Conservation (phyloP, 2,888 invertebrate species). For the Caenorhabditis panamensis region DNA sequence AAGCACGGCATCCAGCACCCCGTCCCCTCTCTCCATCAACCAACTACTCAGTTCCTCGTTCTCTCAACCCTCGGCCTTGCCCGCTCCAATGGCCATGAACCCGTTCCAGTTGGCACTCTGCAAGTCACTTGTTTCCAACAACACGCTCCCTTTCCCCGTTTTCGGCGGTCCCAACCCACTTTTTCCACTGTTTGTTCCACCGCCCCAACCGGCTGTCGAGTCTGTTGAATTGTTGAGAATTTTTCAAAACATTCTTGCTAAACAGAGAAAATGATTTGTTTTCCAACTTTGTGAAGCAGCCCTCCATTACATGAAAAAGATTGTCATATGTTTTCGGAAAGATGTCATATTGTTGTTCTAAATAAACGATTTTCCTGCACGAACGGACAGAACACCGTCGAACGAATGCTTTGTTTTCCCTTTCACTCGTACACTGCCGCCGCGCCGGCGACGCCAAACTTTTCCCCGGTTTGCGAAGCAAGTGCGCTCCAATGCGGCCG, state of each 20-base stretch:
- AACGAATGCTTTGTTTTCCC: neutral
- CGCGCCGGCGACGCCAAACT: neutral
- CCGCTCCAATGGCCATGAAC: conserved; percentile 23
- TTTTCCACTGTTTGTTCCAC: conserved; percentile 45
- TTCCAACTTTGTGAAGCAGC: too few species aligned
- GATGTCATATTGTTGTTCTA: conserved; percentile 27
- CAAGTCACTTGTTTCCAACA: conserved; percentile 34
- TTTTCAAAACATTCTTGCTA: conserved; percentile 34
- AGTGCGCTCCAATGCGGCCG: conserved; percentile 33
- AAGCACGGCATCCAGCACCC: conserved; percentile 11
- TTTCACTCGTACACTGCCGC: neutral
- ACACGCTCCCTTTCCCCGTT: conserved; percentile 20
- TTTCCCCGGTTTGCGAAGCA: neutral
- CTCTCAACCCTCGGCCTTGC: conserved; percentile 2
- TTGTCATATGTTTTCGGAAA: too few species aligned
- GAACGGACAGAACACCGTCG: neutral
- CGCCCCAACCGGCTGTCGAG: conserved; percentile 29
- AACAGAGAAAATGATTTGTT: conserved; percentile 42
- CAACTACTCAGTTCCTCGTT: conserved; percentile 45
- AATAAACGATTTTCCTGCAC: neutral
- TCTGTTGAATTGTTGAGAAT: conserved; percentile 37
- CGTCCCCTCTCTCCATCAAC: conserved; percentile 32
- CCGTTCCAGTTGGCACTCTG: conserved; percentile 50
- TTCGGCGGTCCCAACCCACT: conserved; percentile 19
- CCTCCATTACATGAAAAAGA: too few species aligned